phyloP scores from a whole-genome alignment of 2,888 invertebrate genomes.

The Smittia sp. region DNA sequence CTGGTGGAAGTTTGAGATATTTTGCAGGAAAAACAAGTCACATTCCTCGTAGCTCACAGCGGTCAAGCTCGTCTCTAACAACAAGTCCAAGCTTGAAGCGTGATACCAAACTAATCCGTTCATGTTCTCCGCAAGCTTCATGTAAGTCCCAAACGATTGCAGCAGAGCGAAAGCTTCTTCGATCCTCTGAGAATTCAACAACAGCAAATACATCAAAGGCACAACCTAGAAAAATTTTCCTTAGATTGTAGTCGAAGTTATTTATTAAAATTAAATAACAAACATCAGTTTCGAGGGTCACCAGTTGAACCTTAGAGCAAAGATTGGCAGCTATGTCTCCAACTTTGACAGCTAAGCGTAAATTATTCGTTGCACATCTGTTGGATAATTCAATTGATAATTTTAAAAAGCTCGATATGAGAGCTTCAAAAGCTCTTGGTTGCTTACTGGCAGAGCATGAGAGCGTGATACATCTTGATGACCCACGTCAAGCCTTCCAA shows the following conservation, averaged over 20 bases:
- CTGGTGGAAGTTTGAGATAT: neutral
- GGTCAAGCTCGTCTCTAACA: constrained; percentile 61
- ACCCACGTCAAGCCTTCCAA: constrained; percentile 5
- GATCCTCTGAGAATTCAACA: constrained; percentile 45
- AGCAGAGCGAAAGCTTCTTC: constrained; percentile 42
- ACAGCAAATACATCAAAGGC: neutral
- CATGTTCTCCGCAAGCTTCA: constrained; percentile 49
- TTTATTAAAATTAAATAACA: neutral
- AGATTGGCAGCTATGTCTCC: neutral
- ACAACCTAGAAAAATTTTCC: constrained; percentile 13
- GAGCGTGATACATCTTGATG: constrained; percentile 26
- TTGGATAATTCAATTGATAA: too few species aligned
- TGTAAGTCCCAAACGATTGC: constrained; percentile 23
- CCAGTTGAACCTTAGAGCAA: neutral
- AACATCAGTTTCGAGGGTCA: neutral
- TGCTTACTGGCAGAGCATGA: constrained; percentile 24
- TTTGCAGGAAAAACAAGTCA: constrained; percentile 42
- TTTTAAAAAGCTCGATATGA: neutral
- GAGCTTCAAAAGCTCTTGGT: neutral
- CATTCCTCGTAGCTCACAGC: constrained; percentile 56
- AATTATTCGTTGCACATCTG: neutral
- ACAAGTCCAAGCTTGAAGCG: constrained; percentile 57
- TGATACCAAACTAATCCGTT: constrained; percentile 59
- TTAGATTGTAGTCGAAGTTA: neutral
- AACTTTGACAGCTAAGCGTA: neutral